Base-by-base conservation (phyloP, 2,797 vertebrate species). In the Tympanoctomys barrerae region DNA sequence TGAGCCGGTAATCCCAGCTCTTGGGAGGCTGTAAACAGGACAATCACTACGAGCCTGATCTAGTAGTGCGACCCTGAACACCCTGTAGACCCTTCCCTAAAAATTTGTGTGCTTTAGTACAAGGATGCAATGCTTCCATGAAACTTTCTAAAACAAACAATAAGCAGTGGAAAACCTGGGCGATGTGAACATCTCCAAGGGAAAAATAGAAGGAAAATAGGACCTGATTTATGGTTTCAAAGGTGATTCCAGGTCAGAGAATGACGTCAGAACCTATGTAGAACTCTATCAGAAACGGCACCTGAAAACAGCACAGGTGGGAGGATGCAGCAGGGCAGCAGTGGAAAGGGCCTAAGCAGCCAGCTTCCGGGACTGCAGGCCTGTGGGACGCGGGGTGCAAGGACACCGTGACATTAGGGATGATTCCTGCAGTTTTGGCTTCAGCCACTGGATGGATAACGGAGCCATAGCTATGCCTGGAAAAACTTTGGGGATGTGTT, bases 321-420 rank as follows among this genome's bases (percentile, higher is more conserved):
- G 22, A n/a, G 84, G 54, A 64, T 26, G 3, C 11, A 84, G 21
- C 57, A 24, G 19, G n/a, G 70, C 28, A 62, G 1, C 26, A 28
- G 16, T 12, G 10, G 12, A 1, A 31, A 71, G 26, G n/a, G 10
- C n/a, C 9, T 14, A 36, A 46, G 26, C 7, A 9, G 0, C 2
- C 7, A 78, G 21, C 14, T 39, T 70, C 66, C 16, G 24, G 18
- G n/a, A 36, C 16, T 16, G 16, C 16, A 42, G 24, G 22, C 39
- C 39, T 31, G 4, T 26, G 18, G 75, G 73, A 12, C 1, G 33
- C 42, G 36, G 57, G 36, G 18, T 66, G 10, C 46, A 16, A 19
- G 21, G 59, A 61, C 3, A 19, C 42, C 52, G 26, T 18, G 46
- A 54, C 26, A 39, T 0, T 24, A 13, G 49, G 33, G 39, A 31